phyloP scores from a whole-genome alignment of 1,140 invertebrate species.

The Eumaeus atala region DNA sequence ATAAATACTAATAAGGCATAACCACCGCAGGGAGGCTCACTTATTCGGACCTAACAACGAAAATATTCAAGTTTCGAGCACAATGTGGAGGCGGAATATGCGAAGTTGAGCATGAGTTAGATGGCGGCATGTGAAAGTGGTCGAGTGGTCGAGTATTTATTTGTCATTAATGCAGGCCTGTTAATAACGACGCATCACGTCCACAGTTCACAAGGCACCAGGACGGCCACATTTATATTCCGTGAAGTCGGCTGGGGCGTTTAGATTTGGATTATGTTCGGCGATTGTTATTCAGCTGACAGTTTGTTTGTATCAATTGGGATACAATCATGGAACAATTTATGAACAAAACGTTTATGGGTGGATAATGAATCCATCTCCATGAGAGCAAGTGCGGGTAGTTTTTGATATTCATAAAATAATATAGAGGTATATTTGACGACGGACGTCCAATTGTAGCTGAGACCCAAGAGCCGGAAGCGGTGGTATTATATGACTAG shows the following conservation, averaged over 20 bases:
- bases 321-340: slow-evolving; percentile 57
- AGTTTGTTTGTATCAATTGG: slow-evolving; percentile 58
- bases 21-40: slow-evolving; percentile 36
- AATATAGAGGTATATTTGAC: too few species aligned
- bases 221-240: slow-evolving; percentile 67
- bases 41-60: slow-evolving; percentile 38
- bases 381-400: slow-evolving; percentile 21
- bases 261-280: slow-evolving; percentile 71
- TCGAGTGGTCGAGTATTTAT: slow-evolving; percentile 47
- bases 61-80: slow-evolving; percentile 45
- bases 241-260: slow-evolving; percentile 57
- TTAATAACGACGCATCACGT: slow-evolving; percentile 68
- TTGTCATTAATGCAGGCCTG: slow-evolving; percentile 65
- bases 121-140: slow-evolving; percentile 41
- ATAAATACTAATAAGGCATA: slow-evolving; percentile 61
- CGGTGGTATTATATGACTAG: too few species aligned
- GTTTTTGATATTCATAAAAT: too few species aligned
- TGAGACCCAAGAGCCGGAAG: too few species aligned
- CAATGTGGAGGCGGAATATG: slow-evolving; percentile 47
- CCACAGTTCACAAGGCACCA: slow-evolving; percentile 65
- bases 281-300: slow-evolving; percentile 65
- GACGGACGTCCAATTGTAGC: too few species aligned
- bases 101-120: slow-evolving; percentile 5
- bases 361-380: slow-evolving; percentile 25
- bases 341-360: slow-evolving; percentile 37